These are phyloP conservation scores for Oreochromis spilurus DNA, from an alignment of 2,113 vertebrate species.

Conservation along the genomic window DNA sequence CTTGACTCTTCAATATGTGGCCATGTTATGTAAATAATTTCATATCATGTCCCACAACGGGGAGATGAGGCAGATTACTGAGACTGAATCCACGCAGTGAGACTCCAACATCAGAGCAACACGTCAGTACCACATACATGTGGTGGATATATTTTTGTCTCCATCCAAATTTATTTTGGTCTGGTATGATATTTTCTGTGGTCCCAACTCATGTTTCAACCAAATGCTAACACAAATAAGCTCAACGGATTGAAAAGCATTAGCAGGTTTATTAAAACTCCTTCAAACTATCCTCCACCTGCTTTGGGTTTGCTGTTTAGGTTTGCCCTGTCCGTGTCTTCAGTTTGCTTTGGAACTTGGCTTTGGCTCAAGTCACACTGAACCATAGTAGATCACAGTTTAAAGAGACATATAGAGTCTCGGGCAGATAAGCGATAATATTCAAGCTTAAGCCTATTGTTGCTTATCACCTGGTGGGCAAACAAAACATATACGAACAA, in stretches of 20 bases:
- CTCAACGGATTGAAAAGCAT: background rate
- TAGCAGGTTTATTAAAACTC: background rate
- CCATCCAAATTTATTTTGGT: background rate
- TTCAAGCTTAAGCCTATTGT: background rate
- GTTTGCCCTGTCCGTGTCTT: background rate
- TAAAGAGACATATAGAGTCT: background rate
- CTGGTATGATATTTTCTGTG: background rate
- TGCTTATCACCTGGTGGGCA: rapidly evolving
- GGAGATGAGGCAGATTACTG: background rate
- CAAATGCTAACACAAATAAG: background rate
- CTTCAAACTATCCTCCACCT: background rate
- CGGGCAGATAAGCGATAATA: background rate
- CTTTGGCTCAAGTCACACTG: background rate
- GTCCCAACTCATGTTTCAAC: background rate
- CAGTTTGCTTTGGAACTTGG: background rate
- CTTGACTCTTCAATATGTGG: background rate
- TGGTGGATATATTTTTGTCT: background rate
- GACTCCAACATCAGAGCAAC: background rate
- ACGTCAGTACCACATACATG: background rate
- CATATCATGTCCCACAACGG: rapidly evolving
- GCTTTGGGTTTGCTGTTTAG: background rate
- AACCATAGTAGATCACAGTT: background rate
- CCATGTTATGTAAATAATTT: background rate
- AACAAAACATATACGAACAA: background rate
- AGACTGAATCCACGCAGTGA: background rate